phyloP scores from a whole-genome alignment of 2,888 invertebrate species.

The Eurytoma adleriae region DNA sequence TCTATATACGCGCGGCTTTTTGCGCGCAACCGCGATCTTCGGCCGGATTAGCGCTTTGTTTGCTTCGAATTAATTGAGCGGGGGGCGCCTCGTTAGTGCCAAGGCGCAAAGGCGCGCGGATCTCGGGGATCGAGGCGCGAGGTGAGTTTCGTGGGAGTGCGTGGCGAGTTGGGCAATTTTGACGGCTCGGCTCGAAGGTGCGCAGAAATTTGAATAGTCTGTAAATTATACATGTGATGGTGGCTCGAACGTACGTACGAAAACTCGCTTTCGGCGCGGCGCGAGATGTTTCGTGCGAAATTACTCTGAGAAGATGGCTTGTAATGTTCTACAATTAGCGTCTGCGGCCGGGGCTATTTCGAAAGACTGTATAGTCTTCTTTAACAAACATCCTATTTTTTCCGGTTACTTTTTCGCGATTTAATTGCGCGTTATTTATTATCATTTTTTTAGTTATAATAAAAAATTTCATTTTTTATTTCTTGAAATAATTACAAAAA shows the following conservation, averaged over 20 bases:
- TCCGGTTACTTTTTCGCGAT: neutral
- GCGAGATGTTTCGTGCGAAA: neutral
- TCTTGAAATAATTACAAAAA: too few species aligned
- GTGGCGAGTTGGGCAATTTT: too few species aligned
- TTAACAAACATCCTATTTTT: constrained; percentile 1
- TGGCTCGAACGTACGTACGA: neutral
- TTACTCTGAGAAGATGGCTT: constrained; percentile 21
- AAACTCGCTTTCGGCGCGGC: too few species aligned
- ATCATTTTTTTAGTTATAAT: too few species aligned
- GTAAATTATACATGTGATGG: constrained; percentile 13
- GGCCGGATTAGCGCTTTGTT: neutral
- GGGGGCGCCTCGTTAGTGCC: neutral
- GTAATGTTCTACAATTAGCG: constrained; percentile 9
- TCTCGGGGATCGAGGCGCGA: too few species aligned
- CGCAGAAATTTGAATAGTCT: neutral
- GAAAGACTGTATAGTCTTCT: constrained; percentile 5
- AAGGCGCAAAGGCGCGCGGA: too few species aligned
- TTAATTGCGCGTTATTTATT: too few species aligned
- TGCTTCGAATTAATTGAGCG: neutral
- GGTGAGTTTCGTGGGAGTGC: too few species aligned
- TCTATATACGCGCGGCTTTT: constrained; percentile 23
- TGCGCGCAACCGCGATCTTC: constrained; percentile 10
- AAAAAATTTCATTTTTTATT: too few species aligned
- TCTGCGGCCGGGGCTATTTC: constrained; percentile 13
- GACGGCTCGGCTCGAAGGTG: too few species aligned